Conservation (phyloP, 2,888 invertebrate genomes). For the Laothoe populi region DNA sequence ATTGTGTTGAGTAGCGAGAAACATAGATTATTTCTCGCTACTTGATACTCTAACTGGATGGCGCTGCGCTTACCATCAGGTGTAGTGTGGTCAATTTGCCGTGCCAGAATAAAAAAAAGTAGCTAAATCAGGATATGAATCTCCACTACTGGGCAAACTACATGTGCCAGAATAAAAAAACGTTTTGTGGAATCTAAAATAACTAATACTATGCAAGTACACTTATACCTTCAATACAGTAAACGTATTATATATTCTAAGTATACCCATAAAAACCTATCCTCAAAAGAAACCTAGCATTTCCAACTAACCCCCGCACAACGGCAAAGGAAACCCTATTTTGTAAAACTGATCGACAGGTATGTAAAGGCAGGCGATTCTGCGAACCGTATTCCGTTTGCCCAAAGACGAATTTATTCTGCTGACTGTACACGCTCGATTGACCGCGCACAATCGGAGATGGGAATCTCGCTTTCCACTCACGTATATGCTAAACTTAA, state of each 20-base stretch:
- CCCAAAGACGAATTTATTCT: slow-evolving; percentile 26
- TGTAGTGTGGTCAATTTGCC: too few relatives aligned
- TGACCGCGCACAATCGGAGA: slow-evolving; percentile 35
- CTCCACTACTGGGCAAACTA: too few relatives aligned
- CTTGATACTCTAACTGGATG: too few relatives aligned
- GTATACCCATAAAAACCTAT: neutral
- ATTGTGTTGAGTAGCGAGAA: too few relatives aligned
- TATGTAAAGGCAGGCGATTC: slow-evolving; percentile 1
- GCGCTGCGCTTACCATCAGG: too few relatives aligned
- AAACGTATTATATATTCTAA: neutral
- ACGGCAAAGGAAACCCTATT: slow-evolving; percentile 4
- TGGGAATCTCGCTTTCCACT: slow-evolving; percentile 26
- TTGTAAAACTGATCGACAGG: slow-evolving; percentile 6
- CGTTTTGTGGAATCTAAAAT: too few relatives aligned
- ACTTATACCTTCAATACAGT: too few relatives aligned
- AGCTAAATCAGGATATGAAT: too few relatives aligned
- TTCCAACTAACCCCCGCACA: neutral
- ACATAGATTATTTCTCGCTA: too few relatives aligned
- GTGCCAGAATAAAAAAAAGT: too few relatives aligned
- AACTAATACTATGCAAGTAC: too few relatives aligned
- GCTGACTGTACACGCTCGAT: slow-evolving; percentile 30
- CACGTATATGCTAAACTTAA: slow-evolving; percentile 41
- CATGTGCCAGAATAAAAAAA: too few relatives aligned
- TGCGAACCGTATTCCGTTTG: slow-evolving; percentile 1
- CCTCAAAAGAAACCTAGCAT: slow-evolving; percentile 20